Evolutionary conservation across 2,888 invertebrate species (phyloP), one percentile per base, ranked within the genome.

Genomic region (Calliphora vomitoria): DNA sequence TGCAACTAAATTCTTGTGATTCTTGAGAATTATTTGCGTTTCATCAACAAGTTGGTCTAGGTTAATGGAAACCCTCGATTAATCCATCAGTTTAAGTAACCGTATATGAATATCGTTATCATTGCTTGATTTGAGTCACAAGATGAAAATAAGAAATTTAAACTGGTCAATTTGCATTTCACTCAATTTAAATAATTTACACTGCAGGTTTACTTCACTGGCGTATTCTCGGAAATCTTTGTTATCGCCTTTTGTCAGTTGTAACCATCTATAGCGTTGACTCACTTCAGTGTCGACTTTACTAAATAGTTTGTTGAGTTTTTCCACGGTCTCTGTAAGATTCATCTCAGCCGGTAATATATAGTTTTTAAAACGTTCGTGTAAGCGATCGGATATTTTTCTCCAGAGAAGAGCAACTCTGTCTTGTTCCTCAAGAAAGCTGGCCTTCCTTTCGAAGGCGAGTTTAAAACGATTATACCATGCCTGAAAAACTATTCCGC

Each of bases 341-440:
- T 15, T 47, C 47, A 62, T 50, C 5, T 75, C 62, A 8, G 13
- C 13, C 3, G 74, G 58, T 41, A 60, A 44, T 8, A 60, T 44
- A n/a, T 74, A 75, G 31, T 60, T 47, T n/a, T 75, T 60, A 18
- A 58, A 60, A n/a, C 44, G 60, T 64, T 76, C n/a, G 25, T 75
- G 75, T 11, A 75, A 38, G 4, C 44, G 62, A 8, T 75, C 31
- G 6, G 75, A 60, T 60, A 74, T 74, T 74, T 74, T 60, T n/a
- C 60, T 58, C 31, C 60, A 74, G 4, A 74, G 41, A 11, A 60
- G 31, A 15, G 75, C n/a, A 11, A 50, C 75, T 68, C 58, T 44
- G 35, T 69, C 55, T 18, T 18, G 8, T 38, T 78, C 53, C 11
- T 69, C 68, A 5, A 69, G 58, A 10, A n/a, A 44, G 4, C n/a